A percentile compares a stretch with the other conserved stretches of the same genome.
phyloP scores from a whole-genome alignment of 2,888 invertebrate species.

The Dermolepida albohirtum region DNA sequence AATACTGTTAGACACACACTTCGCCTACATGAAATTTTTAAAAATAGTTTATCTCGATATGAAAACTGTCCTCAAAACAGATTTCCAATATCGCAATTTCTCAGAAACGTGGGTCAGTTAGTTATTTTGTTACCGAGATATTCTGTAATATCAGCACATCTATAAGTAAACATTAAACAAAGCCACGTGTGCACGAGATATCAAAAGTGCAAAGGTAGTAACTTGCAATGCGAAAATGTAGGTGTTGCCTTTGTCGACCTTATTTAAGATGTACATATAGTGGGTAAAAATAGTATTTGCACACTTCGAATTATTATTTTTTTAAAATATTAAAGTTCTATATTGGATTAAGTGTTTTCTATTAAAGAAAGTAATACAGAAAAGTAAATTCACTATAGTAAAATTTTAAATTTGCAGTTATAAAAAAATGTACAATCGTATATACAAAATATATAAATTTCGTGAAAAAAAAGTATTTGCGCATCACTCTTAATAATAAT shows the following conservation, averaged over 20 bases:
- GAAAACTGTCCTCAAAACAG: neutral
- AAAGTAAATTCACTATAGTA: too few species aligned
- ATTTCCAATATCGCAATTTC: conserved; percentile 4
- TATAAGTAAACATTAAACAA: conserved; percentile 29
- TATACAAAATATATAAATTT: too few species aligned
- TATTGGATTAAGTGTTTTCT: too few species aligned
- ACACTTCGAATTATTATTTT: too few species aligned
- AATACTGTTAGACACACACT: neutral
- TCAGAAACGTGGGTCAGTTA: conserved; percentile 9
- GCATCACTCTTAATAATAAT: too few species aligned
- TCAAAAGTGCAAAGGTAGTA: conserved; percentile 23
- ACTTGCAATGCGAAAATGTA: conserved; percentile 1
- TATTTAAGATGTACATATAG: neutral
- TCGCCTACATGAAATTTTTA: neutral
- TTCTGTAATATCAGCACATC: conserved; percentile 20
- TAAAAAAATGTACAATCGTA: too few species aligned
- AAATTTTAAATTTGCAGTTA: too few species aligned
- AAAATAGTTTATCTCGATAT: neutral
- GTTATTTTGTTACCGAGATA: conserved; percentile 20
- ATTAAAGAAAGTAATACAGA: too few species aligned
- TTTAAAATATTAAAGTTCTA: too few species aligned
- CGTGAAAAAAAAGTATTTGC: too few species aligned
- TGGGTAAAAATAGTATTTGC: too few species aligned
- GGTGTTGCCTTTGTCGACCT: neutral
- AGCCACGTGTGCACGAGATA: conserved; percentile 22